Conservation (phyloP, 2,113 vertebrate species). For the Gorsachius goisagi region DNA sequence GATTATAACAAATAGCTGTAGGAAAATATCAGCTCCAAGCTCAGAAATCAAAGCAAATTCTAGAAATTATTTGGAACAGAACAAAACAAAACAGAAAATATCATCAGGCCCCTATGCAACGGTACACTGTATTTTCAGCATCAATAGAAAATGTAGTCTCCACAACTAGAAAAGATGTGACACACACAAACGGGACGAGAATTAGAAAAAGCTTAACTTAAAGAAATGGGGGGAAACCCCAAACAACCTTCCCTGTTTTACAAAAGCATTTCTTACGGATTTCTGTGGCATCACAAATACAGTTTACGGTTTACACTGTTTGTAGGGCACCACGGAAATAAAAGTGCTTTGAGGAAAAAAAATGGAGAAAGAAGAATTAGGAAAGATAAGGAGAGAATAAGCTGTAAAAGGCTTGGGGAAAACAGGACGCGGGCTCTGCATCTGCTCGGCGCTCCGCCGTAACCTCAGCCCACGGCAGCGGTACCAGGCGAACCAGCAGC, state of each 20-base stretch:
- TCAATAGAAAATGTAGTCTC: background rate
- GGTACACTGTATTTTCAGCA: background rate
- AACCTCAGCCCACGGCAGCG: background rate
- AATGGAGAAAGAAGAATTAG: background rate
- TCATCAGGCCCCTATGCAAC: background rate
- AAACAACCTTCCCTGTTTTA: background rate
- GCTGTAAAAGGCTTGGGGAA: background rate
- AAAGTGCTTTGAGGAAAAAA: background rate
- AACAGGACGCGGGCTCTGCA: background rate
- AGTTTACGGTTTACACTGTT: background rate
- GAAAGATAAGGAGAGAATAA: background rate
- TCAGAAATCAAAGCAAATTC: slow-evolving; percentile 30
- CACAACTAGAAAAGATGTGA: background rate
- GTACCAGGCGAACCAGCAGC: background rate
- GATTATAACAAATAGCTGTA: background rate
- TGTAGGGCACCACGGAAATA: background rate
- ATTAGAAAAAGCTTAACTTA: background rate
- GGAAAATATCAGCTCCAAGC: background rate
- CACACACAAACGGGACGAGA: background rate
- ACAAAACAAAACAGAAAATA: background rate
- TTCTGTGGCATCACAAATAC: background rate
- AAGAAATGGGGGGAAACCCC: background rate
- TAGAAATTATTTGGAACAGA: background rate
- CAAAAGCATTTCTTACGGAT: background rate
- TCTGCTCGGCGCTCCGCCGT: background rate